A percentile compares a stretch with the other conserved stretches of the same genome.
Conservation (phyloP, 2,113 vertebrate species). For the Cinclus cinclus region DNA sequence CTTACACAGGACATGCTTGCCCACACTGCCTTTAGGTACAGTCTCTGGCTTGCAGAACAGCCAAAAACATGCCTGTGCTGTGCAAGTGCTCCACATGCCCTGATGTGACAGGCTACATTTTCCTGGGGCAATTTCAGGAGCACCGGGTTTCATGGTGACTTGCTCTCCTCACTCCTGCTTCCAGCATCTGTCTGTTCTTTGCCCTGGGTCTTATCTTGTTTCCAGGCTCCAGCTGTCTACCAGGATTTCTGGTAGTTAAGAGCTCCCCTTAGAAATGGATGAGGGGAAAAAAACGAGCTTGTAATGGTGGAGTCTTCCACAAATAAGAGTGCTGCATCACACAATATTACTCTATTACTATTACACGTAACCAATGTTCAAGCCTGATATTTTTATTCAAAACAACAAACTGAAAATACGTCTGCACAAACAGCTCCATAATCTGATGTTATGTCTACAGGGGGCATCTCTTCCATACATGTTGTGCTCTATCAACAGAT, state of each 20-base stretch:
- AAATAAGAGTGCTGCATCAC: not conserved
- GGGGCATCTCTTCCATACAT: not conserved
- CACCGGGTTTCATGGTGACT: not conserved
- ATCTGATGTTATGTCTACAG: not conserved
- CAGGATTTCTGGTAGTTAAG: not conserved
- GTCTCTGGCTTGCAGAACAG: not conserved
- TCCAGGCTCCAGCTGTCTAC: not conserved
- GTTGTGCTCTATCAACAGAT: not conserved
- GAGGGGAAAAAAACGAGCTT: not conserved
- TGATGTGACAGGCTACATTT: not conserved
- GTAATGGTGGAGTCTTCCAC: not conserved
- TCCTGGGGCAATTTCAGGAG: not conserved
- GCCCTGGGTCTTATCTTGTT: not conserved
- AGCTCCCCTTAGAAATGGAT: not conserved
- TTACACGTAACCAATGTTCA: not conserved
- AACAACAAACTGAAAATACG: not conserved
- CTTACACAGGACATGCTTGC: not conserved
- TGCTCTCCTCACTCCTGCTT: not conserved
- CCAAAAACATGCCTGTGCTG: fast-evolving
- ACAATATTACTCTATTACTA: not conserved
- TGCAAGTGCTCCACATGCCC: not conserved
- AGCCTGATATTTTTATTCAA: not conserved
- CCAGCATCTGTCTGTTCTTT: not conserved
- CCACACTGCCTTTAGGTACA: not conserved
- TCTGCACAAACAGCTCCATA: not conserved